phyloP scores from a whole-genome alignment of 2,888 invertebrate genomes.

The Cryptophagus acutangulus region DNA sequence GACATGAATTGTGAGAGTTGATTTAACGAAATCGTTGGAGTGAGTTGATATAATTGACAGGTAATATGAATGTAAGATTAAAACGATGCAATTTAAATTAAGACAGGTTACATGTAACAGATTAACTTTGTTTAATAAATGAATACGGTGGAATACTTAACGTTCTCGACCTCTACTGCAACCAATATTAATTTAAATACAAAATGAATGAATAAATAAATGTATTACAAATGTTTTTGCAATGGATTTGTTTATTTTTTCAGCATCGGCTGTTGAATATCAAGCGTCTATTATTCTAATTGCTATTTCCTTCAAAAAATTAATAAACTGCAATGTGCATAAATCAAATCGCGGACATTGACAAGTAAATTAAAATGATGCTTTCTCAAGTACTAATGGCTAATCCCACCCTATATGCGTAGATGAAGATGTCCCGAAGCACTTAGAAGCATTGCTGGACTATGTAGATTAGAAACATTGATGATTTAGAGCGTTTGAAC shows the following conservation, averaged over 20 bases:
- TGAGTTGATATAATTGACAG: slow-evolving; percentile 16
- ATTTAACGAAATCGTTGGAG: slow-evolving; percentile 14
- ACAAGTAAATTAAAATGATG: no score
- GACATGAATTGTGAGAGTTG: not conserved
- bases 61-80: slow-evolving; percentile 15
- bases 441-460: no score
- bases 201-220: slow-evolving; percentile 17
- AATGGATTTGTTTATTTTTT: slow-evolving; percentile 29
- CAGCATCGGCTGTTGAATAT: no score
- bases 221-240: slow-evolving; percentile 33
- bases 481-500: no score
- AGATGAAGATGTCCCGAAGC: no score
- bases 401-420: no score
- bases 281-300: no score
- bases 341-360: no score
- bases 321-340: no score
- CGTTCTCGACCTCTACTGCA: slow-evolving; percentile 10
- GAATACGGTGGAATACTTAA: slow-evolving; percentile 12
- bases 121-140: slow-evolving; percentile 18
- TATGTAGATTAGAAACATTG: no score
- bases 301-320: no score
- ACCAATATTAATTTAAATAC: slow-evolving; percentile 17
- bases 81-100: slow-evolving; percentile 13
- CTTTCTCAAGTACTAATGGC: no score
- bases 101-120: slow-evolving; percentile 13